These are phyloP conservation scores for Drosophila differens DNA, from an alignment of 2,888 invertebrate genomes.

Conservation along the genomic window DNA sequence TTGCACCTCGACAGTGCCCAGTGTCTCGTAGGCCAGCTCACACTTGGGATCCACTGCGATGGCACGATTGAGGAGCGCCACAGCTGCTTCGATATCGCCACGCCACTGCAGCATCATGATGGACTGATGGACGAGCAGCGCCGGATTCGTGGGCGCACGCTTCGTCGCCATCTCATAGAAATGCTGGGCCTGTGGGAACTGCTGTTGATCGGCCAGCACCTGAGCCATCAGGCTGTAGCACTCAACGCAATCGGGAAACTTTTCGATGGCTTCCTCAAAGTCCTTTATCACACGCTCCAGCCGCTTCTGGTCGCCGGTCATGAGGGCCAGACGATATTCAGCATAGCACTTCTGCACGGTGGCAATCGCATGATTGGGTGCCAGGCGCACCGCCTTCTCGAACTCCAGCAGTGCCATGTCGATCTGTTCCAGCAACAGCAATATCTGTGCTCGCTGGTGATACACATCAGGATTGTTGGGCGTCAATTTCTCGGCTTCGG, in stretches of 20 bases:
- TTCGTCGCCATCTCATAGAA: slow-evolving; percentile 92
- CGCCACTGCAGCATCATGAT: slow-evolving; percentile 93
- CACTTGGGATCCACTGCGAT: slow-evolving; percentile 95
- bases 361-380: slow-evolving; percentile 94
- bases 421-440: slow-evolving; percentile 92
- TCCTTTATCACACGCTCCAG: slow-evolving; percentile 89
- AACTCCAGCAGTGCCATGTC: slow-evolving; percentile 93
- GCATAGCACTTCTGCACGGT: slow-evolving; percentile 96
- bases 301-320: slow-evolving; percentile 87
- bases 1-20: slow-evolving; percentile 97
- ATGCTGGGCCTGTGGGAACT: slow-evolving; percentile 93
- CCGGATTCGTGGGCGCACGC: slow-evolving; percentile 93
- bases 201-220: slow-evolving; percentile 93
- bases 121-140: slow-evolving; percentile 94
- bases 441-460: slow-evolving; percentile 96
- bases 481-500: slow-evolving; percentile 90
- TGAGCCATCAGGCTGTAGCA: slow-evolving; percentile 95
- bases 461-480: slow-evolving; percentile 94
- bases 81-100: slow-evolving; percentile 92
- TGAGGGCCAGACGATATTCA: slow-evolving; percentile 91
- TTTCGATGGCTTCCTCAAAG: slow-evolving; percentile 91
- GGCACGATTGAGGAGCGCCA: slow-evolving; percentile 91
- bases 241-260: slow-evolving; percentile 94
- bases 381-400: slow-evolving; percentile 91
- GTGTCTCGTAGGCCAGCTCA: slow-evolving; percentile 97